Percentiles rank a stretch among this genome's conserved stretches.
Conservation (phyloP, 2,797 vertebrate species). For the Alcedo quadribrachys region DNA sequence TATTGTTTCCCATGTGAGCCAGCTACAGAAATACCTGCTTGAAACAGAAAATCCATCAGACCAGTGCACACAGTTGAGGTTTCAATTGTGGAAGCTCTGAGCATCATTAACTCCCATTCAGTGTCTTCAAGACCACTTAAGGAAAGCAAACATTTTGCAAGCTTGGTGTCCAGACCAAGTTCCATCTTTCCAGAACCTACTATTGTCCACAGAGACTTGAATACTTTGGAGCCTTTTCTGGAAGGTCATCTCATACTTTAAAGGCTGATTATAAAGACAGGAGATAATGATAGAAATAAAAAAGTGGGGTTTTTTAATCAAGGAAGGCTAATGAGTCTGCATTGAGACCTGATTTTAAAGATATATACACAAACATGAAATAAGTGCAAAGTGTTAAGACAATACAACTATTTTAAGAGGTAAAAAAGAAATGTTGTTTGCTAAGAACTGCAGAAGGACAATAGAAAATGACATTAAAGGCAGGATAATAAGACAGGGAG, state of each 20-base stretch:
- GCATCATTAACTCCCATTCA: background rate
- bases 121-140: background rate
- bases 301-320: background rate
- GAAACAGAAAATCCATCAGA: background rate
- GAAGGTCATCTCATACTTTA: background rate
- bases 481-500: background rate
- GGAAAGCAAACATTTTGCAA: background rate
- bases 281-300: background rate
- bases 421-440: background rate
- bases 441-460: background rate
- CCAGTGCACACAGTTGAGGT: too few relatives aligned
- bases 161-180: background rate
- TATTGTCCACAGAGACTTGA: background rate
- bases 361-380: background rate
- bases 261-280: background rate
- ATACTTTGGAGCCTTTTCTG: background rate
- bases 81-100: background rate
- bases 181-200: background rate
- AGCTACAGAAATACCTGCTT: background rate
- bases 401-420: background rate
- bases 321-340: background rate
- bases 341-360: background rate
- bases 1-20: background rate
- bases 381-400: background rate
- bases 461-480: slow-evolving; percentile 24